Conservation (phyloP, 1,140 invertebrate species). For the Drosophila albomicans region DNA sequence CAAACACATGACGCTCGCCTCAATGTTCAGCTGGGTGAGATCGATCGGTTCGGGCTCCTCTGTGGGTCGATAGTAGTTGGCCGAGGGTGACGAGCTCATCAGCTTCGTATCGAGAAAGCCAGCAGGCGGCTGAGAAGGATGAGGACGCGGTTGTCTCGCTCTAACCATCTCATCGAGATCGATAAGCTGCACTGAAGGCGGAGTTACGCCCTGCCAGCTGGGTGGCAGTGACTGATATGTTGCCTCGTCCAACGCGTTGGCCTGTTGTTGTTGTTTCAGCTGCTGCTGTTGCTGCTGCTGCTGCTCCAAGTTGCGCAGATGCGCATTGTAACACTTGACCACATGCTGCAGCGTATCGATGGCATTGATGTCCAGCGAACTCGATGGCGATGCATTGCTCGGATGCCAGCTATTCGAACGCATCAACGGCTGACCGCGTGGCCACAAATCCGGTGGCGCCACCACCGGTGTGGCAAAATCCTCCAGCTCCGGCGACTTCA, state of each 20-base stretch:
- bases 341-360: conserved; percentile 77
- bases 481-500: conserved; percentile 90
- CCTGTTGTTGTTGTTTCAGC: background rate
- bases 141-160: conserved; percentile 21
- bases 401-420: conserved; percentile 82
- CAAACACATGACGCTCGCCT: conserved; percentile 94
- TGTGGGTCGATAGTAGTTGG: conserved; percentile 92
- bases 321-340: conserved; percentile 81
- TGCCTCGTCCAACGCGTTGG: conserved; percentile 24
- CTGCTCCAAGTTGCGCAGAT: conserved; percentile 65
- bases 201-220: conserved; percentile 32
- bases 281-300: background rate
- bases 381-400: conserved; percentile 65
- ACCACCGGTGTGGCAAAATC: conserved; percentile 90
- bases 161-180: conserved; percentile 58
- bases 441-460: conserved; percentile 87
- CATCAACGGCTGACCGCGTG: conserved; percentile 80
- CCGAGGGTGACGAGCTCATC: conserved; percentile 91
- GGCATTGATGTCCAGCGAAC: conserved; percentile 79
- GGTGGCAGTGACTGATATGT: conserved; percentile 80
- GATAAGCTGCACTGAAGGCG: conserved; percentile 28
- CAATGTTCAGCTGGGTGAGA: conserved; percentile 94
- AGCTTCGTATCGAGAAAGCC: conserved; percentile 89
- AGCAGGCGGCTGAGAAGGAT: conserved; percentile 35
- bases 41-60: conserved; percentile 96